Evolutionary conservation across 2,113 vertebrate species (phyloP).

Genomic region (Cairina moschata): DNA sequence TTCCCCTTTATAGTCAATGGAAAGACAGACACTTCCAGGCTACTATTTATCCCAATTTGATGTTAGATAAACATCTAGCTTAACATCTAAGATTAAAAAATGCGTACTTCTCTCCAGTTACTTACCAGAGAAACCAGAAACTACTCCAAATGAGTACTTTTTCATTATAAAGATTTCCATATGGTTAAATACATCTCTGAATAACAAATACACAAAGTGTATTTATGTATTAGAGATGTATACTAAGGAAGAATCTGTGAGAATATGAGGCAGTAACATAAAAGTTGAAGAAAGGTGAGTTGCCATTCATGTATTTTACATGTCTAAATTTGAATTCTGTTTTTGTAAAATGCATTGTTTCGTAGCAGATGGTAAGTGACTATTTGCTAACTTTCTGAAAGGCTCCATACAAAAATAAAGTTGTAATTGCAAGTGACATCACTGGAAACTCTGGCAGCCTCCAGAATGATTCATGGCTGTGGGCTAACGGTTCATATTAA

Average conservation of each 20-base stretch:
- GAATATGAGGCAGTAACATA: not conserved
- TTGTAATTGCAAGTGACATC: conserved; percentile 8
- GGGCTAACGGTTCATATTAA: not conserved
- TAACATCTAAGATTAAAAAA: not conserved
- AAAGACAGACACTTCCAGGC: not conserved
- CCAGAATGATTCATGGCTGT: conserved; percentile 8
- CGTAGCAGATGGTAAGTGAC: not conserved
- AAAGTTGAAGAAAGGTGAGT: not conserved
- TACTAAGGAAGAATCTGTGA: not conserved
- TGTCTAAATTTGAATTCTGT: not conserved
- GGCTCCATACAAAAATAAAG: not conserved
- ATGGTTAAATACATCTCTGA: not conserved
- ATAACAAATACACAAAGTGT: not conserved
- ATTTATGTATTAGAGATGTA: not conserved
- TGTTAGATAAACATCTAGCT: not conserved
- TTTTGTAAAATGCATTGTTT: not conserved
- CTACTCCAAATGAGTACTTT: not conserved
- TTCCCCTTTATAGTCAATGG: not conserved
- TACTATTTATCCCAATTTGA: not conserved
- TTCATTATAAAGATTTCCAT: not conserved
- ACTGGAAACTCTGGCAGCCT: conserved; percentile 45
- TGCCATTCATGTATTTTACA: not conserved
- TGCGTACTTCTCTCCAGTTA: not conserved
- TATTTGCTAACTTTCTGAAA: not conserved
- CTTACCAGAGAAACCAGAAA: not conserved